A percentile compares a stretch with the other conserved stretches of the same genome.
Evolutionary conservation across 1,140 invertebrate genomes (phyloP).

Genomic region (Tetragnatha versicolor): DNA sequence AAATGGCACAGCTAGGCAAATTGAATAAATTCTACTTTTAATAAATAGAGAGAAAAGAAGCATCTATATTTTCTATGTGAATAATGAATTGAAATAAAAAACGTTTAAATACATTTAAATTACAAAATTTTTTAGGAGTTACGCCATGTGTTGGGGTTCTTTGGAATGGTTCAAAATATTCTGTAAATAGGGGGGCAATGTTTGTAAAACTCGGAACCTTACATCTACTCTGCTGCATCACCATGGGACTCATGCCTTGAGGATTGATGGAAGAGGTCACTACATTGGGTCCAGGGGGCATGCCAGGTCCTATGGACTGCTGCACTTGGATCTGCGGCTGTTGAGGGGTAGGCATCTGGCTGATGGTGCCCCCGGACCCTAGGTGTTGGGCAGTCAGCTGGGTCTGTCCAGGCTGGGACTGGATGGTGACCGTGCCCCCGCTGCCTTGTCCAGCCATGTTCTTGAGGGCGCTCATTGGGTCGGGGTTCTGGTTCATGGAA

Average conservation of each 20-base stretch:
- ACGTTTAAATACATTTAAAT: too few relatives aligned
- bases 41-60: too few relatives aligned
- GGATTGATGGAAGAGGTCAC: slow-evolving; percentile 39
- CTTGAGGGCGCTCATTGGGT: slow-evolving; percentile 86
- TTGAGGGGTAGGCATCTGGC: slow-evolving; percentile 28
- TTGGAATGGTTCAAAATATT: too few relatives aligned
- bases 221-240: slow-evolving; percentile 56
- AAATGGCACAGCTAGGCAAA: too few relatives aligned
- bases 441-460: slow-evolving; percentile 77
- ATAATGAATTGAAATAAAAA: too few relatives aligned
- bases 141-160: too few relatives aligned
- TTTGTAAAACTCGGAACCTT: too few relatives aligned
- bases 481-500: slow-evolving; percentile 65
- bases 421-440: slow-evolving; percentile 47
- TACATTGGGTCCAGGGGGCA: slow-evolving; percentile 35
- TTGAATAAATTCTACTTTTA: too few relatives aligned
- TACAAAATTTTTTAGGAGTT: too few relatives aligned
- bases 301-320: slow-evolving; percentile 25
- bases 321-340: slow-evolving; percentile 29
- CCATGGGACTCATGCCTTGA: slow-evolving; percentile 55
- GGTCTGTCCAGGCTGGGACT: slow-evolving; percentile 46
- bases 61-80: too few relatives aligned
- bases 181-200: too few relatives aligned
- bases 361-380: slow-evolving; percentile 38
- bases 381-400: slow-evolving; percentile 36